Evolutionary conservation across 2,888 invertebrate species (phyloP), one percentile per base, ranked within the genome.

Genomic region (Aplocera efformata): DNA sequence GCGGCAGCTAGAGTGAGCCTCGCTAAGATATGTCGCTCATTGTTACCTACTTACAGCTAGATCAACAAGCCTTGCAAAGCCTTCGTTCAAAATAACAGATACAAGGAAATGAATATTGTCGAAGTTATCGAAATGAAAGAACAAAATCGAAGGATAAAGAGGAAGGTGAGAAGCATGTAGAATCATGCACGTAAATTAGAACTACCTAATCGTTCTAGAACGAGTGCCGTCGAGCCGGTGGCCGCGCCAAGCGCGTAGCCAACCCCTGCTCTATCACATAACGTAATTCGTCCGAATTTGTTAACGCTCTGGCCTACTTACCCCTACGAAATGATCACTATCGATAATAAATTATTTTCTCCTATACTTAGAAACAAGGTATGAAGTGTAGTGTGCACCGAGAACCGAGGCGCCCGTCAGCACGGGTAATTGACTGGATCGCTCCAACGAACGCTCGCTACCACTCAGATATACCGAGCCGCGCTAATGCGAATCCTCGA

Each of bases 271-370:
- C 77, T 85, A 84, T 85, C 85, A 83, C 84, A 85, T 72, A 70
- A 80, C 72, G 70, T 79, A 82, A 77, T 83, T 83, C 84, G 79
- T 85, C 80, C 78, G 80, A 85, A 86, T 84, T 85, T 75, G 78
- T 84, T 85, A 83, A 71, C 83, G 72, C 74, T 81, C 78, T 79
- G 79, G 81, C 82, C 86, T 86, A 88, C 86, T 88, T 86, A 86
- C 62, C 74, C 63, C 84, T 86, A 88, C 83, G 60, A 83, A 88
- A 86, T 85, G 83, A 80, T 84, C 76, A 70, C 84, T 88, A 88
- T 85, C 76, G 78, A 80, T 67, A 86, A 85, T 88, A 86, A 86
- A 85, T 85, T 83, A 84, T 79, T 82, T 84, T 77, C 67, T 67
- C 79, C 84, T 85, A 86, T 75, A 79, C 78, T 85, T 80, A 83